Percentiles rank a stretch among this genome's conserved stretches.
Evolutionary conservation across 2,797 vertebrate species (phyloP).

Genomic region (Danio jaintianensis): DNA sequence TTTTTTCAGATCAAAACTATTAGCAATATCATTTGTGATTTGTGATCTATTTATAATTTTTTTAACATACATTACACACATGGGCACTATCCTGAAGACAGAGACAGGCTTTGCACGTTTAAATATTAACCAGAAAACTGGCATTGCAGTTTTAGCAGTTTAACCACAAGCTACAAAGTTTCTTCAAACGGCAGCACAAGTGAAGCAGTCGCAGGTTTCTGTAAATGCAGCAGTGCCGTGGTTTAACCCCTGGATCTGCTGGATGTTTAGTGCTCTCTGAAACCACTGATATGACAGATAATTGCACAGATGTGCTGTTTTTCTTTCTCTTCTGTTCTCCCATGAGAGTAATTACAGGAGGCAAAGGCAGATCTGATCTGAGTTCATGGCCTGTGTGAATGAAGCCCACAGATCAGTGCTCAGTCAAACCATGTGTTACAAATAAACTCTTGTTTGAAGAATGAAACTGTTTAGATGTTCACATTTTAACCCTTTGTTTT

Average conservation of each 20-base stretch:
- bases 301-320: slow-evolving; percentile 5
- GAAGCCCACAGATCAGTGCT: neutral
- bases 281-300: neutral
- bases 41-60: neutral
- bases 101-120: neutral
- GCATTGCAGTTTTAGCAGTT: neutral
- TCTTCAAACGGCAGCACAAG: neutral
- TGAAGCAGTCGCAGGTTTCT: neutral
- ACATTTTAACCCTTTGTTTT: neutral
- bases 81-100: neutral
- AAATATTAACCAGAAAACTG: neutral
- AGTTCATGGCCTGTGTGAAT: neutral
- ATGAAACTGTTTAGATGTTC: neutral
- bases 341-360: neutral
- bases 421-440: neutral
- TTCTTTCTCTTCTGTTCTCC: neutral
- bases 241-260: neutral
- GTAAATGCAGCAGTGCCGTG: neutral
- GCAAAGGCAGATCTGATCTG: neutral
- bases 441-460: neutral
- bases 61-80: neutral
- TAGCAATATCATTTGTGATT: neutral
- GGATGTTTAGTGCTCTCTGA: neutral
- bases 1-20: neutral
- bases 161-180: neutral